Conservation (phyloP, 2,113 vertebrate species). For the Naja naja region DNA sequence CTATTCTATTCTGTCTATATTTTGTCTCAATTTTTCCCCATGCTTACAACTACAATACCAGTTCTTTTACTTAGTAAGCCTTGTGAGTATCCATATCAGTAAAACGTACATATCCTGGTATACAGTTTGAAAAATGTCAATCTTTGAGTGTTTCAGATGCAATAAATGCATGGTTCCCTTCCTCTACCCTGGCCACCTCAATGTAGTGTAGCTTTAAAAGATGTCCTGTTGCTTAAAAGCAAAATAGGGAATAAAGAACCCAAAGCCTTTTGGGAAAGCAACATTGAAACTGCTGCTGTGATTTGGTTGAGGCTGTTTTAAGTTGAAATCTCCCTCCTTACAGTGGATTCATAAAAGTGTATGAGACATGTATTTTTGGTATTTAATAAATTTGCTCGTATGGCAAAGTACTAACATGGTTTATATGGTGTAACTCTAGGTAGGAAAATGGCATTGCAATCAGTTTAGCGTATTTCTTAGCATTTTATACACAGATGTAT, state of each 20-base stretch:
- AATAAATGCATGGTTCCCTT: not conserved
- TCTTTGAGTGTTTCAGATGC: not conserved
- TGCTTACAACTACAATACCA: not conserved
- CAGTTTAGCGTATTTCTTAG: not conserved
- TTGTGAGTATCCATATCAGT: not conserved
- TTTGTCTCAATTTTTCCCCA: not conserved
- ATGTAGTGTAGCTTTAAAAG: not conserved
- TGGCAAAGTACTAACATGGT: not conserved
- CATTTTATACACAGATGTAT: constrained; percentile 21
- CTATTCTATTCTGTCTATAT: not conserved
- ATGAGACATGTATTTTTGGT: not conserved
- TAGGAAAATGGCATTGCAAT: not conserved
- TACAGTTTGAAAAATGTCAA: not conserved
- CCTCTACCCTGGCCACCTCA: not conserved
- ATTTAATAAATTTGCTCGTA: not conserved
- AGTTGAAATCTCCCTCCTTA: not conserved
- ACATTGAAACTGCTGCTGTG: not conserved
- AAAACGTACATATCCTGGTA: not conserved
- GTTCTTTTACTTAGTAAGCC: not conserved
- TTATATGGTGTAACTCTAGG: constrained; percentile 1
- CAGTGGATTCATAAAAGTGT: not conserved
- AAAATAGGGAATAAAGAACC: not conserved
- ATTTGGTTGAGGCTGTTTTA: not conserved
- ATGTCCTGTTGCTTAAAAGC: not conserved
- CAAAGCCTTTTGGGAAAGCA: not conserved